A percentile compares a stretch with the other conserved stretches of the same genome.
phyloP scores from a whole-genome alignment of 1,140 invertebrate species.

The Macrostomum lignano region DNA sequence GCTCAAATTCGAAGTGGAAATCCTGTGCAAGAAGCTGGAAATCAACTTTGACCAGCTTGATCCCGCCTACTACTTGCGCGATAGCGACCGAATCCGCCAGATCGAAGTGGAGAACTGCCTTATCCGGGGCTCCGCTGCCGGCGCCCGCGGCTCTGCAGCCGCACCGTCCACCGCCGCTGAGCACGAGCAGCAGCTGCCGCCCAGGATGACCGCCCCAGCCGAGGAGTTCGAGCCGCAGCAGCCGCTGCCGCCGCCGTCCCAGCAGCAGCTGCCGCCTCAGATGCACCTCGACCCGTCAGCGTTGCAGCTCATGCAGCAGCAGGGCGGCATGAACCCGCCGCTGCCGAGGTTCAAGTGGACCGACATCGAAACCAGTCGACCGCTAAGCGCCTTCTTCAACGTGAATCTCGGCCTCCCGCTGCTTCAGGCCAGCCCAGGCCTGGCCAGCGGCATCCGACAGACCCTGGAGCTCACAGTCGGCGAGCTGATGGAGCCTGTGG shows the following conservation, averaged over 20 bases:
- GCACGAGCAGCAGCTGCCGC: background rate
- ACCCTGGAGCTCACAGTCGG: conserved; percentile 70
- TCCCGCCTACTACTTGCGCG: conserved; percentile 64
- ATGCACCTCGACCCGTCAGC: background rate
- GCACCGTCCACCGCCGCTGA: no score
- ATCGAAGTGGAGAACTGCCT: conserved; percentile 39
- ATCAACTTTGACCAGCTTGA: conserved; percentile 43
- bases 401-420: conserved; percentile 46
- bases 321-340: background rate
- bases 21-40: conserved; percentile 79
- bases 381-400: conserved; percentile 30
- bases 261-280: no score
- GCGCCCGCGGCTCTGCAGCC: no score
- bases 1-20: conserved; percentile 47
- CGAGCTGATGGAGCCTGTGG: conserved; percentile 70
- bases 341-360: background rate
- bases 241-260: no score
- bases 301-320: no score
- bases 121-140: no score
- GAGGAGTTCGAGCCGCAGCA: background rate
- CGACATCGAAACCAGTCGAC: background rate
- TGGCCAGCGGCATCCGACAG: conserved; percentile 53
- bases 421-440: conserved; percentile 54
- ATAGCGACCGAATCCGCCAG: conserved; percentile 74
- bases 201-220: background rate